Conservation (phyloP, 2,113 vertebrate genomes). For the Chunga burmeisteri region DNA sequence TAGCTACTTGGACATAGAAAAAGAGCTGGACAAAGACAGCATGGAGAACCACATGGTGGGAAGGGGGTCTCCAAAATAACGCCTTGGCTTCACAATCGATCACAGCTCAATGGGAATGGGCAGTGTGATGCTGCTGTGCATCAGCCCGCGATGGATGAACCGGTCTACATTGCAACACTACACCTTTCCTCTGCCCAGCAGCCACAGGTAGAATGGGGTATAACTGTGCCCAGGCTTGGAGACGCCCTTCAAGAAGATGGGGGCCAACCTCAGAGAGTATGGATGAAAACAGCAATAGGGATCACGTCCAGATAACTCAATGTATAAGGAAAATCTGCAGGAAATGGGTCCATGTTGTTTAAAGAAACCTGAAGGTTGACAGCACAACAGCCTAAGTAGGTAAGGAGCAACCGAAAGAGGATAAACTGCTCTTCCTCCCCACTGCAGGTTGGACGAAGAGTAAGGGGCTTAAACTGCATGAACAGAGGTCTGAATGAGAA, state of each 20-base stretch:
- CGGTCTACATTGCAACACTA: rapidly evolving
- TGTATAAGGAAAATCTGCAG: not conserved
- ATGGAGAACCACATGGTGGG: not conserved
- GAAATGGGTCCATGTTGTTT: not conserved
- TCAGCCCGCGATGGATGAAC: not conserved
- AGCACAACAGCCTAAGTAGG: not conserved
- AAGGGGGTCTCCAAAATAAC: not conserved
- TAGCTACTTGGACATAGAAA: not conserved
- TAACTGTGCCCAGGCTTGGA: not conserved
- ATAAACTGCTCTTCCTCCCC: not conserved
- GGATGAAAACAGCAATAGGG: not conserved
- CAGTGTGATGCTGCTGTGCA: not conserved
- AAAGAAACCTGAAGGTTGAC: not conserved
- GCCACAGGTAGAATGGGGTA: rapidly evolving
- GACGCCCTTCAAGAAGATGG: not conserved
- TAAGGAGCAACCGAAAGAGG: not conserved
- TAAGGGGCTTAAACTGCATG: not conserved
- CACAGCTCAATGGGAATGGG: not conserved
- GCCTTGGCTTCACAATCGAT: not conserved
- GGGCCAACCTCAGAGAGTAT: not conserved
- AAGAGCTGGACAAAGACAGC: not conserved
- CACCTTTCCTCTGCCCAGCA: not conserved
- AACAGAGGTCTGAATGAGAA: not conserved
- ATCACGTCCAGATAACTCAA: not conserved
- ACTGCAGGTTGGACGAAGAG: rapidly evolving